A percentile compares a stretch with the other conserved stretches of the same genome.
phyloP scores from a whole-genome alignment of 2,113 vertebrate genomes.

The Pleuronectes platessa region DNA sequence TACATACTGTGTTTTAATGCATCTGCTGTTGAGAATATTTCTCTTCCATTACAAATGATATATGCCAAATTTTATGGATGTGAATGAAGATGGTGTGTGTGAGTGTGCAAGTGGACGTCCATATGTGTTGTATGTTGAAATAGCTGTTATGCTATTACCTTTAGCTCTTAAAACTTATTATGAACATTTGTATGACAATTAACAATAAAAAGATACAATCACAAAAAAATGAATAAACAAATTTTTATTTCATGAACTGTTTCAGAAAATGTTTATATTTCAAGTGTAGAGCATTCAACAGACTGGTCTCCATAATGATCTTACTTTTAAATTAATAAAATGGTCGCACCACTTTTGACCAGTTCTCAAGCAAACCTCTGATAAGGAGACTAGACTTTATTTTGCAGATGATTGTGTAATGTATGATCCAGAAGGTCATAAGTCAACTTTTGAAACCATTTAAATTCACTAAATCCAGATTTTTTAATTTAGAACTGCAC shows the following conservation, averaged over 20 bases:
- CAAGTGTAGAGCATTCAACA: not conserved
- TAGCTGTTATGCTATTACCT: slow-evolving; percentile 40
- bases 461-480: not conserved
- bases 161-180: slow-evolving; percentile 53
- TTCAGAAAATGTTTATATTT: not conserved
- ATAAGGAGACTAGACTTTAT: not conserved
- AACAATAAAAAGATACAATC: slow-evolving; percentile 72
- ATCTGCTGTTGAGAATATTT: slow-evolving; percentile 80
- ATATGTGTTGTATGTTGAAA: slow-evolving; percentile 13
- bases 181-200: slow-evolving; percentile 68
- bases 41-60: slow-evolving; percentile 67
- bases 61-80: slow-evolving; percentile 53
- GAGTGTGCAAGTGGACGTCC: slow-evolving; percentile 2
- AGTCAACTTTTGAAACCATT: not conserved
- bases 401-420: not conserved
- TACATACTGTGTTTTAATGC: slow-evolving; percentile 58
- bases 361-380: not conserved
- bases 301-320: not conserved
- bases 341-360: not conserved
- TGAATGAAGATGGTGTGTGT: slow-evolving; percentile 1
- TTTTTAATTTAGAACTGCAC: not conserved
- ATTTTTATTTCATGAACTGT: not conserved
- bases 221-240: slow-evolving; percentile 36
- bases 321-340: not conserved
- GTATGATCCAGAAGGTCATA: not conserved